Conservation (phyloP, 1,140 invertebrate species). For the Heliconius nattereri region DNA sequence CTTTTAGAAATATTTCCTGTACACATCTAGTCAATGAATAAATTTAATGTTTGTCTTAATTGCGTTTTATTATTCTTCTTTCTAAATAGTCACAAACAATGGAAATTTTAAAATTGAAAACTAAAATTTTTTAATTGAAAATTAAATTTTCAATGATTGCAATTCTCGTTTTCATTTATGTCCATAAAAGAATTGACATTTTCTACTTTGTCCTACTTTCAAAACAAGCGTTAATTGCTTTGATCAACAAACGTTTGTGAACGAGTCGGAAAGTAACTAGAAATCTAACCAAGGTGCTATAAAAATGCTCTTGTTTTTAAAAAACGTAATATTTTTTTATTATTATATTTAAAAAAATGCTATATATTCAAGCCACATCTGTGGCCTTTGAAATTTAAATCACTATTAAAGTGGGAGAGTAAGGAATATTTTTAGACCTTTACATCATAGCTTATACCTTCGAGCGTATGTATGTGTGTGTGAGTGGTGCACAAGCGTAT, state of each 20-base stretch:
- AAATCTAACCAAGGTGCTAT: not conserved
- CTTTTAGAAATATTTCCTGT: conserved; percentile 23
- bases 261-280: not conserved
- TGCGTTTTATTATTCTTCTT: conserved; percentile 31
- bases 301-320: not conserved
- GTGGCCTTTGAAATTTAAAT: too few species aligned
- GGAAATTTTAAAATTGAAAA: too few species aligned
- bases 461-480: too few species aligned
- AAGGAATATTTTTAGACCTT: too few species aligned
- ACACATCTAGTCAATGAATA: conserved; percentile 53
- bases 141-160: not conserved
- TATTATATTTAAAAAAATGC: not conserved
- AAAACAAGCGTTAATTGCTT: not conserved
- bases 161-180: not conserved
- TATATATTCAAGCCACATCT: too few species aligned
- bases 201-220: not conserved
- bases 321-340: not conserved
- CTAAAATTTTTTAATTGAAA: not conserved
- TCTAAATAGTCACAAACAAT: too few species aligned
- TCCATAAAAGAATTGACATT: not conserved
- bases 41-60: conserved; percentile 50
- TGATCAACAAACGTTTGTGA: not conserved
- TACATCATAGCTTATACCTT: too few species aligned
- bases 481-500: too few species aligned
- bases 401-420: too few species aligned